Evolutionary conservation across 2,113 vertebrate genomes (phyloP).

Genomic region (Notechis scutatus): DNA sequence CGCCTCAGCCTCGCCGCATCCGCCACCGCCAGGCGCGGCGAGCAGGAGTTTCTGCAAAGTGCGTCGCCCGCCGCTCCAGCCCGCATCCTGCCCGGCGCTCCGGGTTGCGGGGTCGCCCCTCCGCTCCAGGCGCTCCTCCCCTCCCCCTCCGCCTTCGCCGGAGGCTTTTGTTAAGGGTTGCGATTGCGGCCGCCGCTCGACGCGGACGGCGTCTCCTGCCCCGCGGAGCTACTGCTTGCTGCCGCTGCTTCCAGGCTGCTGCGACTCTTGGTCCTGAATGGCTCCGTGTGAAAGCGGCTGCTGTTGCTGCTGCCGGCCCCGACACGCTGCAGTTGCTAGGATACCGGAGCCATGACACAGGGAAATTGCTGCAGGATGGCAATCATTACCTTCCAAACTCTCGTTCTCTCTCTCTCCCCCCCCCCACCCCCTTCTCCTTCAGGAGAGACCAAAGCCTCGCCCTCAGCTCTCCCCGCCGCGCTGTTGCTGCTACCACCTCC

Average conservation of each 20-base stretch:
- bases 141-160: not conserved
- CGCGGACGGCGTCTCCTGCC: not conserved
- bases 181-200: not conserved
- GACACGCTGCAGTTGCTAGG: constrained; percentile 74
- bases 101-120: not conserved
- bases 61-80: constrained; percentile 31
- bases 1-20: constrained; percentile 18
- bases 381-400: constrained; percentile 50
- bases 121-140: not conserved
- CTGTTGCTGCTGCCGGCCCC: constrained; percentile 49
- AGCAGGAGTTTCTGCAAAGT: constrained; percentile 52
- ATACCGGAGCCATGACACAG: constrained; percentile 71
- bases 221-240: not conserved
- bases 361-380: constrained; percentile 70
- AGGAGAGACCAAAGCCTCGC: not conserved
- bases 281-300: not conserved
- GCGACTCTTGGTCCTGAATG: not conserved
- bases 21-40: constrained; percentile 40
- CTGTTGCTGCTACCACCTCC: not conserved
- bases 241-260: not conserved
- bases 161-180: not conserved
- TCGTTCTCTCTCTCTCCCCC: not conserved
- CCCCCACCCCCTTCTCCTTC: not conserved
- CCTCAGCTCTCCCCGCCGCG: not conserved
- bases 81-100: constrained; percentile 4